Evolutionary conservation across 2,113 vertebrate genomes (phyloP).

Genomic region (Gnathonemus echidnorhynchus): DNA sequence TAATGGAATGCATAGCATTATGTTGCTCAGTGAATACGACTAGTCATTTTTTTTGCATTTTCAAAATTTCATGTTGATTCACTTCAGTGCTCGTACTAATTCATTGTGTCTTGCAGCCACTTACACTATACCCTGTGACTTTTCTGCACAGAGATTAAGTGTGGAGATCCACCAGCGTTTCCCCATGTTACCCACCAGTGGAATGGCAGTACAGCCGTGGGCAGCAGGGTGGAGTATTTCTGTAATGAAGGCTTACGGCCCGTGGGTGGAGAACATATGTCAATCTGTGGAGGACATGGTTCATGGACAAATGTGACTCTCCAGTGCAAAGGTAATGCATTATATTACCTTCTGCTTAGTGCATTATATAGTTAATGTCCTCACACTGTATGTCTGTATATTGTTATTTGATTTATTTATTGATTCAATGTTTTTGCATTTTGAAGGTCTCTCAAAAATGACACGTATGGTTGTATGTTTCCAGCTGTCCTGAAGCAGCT

Average conservation of each 20-base stretch:
- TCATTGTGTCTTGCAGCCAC: not conserved
- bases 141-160: conserved; percentile 57
- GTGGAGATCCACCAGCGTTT: conserved; percentile 57
- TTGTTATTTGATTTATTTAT: not conserved
- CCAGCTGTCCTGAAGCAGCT: too few relatives aligned
- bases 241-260: conserved; percentile 54
- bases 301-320: conserved; percentile 59
- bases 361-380: not conserved
- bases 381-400: not conserved
- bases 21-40: not conserved
- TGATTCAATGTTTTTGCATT: not conserved
- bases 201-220: conserved; percentile 54
- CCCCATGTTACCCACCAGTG: conserved; percentile 58
- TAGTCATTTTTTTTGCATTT: not conserved
- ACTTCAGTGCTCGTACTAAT: not conserved
- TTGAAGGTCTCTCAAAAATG: not conserved
- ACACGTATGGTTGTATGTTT: not conserved
- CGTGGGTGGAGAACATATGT: conserved; percentile 37
- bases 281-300: conserved; percentile 55
- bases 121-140: not conserved
- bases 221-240: conserved; percentile 56
- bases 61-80: not conserved
- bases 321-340: conserved; percentile 60
- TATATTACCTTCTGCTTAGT: not conserved
- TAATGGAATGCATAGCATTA: not conserved